phyloP scores from a whole-genome alignment of 2,113 vertebrate genomes.

The Esox niger region DNA sequence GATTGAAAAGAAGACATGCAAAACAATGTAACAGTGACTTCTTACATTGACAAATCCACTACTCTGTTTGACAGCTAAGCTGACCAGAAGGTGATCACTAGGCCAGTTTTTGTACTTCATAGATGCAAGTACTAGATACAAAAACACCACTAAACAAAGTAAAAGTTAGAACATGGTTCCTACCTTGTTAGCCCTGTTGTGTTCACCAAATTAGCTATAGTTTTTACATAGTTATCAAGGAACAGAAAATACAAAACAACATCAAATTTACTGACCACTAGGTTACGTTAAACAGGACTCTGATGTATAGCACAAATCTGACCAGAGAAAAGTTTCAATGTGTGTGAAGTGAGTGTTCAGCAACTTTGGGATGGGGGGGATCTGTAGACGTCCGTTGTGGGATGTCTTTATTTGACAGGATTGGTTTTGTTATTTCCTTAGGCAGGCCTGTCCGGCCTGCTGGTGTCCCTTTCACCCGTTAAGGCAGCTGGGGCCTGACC shows the following conservation, averaged over 20 bases:
- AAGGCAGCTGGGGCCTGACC: constrained; percentile 97
- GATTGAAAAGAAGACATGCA: too few relatives aligned
- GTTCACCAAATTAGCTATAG: constrained; percentile 51
- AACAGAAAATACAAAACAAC: constrained; percentile 19
- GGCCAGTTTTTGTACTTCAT: background rate
- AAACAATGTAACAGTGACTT: background rate
- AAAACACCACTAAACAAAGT: constrained; percentile 14
- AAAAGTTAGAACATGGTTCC: constrained; percentile 51
- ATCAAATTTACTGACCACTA: constrained; percentile 35
- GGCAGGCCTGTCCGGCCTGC: constrained; percentile 88
- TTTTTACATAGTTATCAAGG: constrained; percentile 23
- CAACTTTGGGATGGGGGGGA: constrained; percentile 61
- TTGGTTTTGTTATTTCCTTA: constrained; percentile 82
- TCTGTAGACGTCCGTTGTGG: constrained; percentile 66
- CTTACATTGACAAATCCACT: too few relatives aligned
- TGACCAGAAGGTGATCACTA: background rate
- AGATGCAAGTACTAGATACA: background rate
- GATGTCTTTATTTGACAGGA: constrained; percentile 78
- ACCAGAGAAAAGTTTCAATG: constrained; percentile 56
- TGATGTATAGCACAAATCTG: constrained; percentile 62
- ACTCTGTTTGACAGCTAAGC: background rate
- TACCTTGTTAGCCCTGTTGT: constrained; percentile 72
- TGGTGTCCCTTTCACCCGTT: constrained; percentile 88
- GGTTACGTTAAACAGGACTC: constrained; percentile 48
- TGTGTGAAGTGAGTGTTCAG: constrained; percentile 68